Conservation (phyloP, 2,797 vertebrate species). For the Platalea minor region DNA sequence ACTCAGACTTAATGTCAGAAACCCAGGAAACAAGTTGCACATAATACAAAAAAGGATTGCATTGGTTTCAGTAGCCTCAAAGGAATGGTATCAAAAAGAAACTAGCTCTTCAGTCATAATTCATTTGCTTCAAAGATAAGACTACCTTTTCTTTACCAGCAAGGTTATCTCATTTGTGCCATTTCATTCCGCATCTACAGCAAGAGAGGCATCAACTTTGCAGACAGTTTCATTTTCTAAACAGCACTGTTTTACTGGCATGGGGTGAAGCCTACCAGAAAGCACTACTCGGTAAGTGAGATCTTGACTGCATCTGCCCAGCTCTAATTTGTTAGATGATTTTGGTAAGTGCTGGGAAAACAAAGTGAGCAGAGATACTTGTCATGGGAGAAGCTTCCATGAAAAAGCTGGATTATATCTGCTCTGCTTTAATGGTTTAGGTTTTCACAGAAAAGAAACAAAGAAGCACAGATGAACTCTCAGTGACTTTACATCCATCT, state of each 20-base stretch:
- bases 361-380: background rate
- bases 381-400: background rate
- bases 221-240: background rate
- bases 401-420: accelerated
- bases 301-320: background rate
- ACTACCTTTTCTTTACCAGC: background rate
- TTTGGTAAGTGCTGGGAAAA: background rate
- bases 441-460: background rate
- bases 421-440: background rate
- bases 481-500: background rate
- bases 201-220: background rate
- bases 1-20: background rate
- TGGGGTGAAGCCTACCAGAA: background rate
- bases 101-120: background rate
- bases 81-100: background rate
- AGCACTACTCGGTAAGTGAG: background rate
- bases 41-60: background rate
- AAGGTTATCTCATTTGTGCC: background rate
- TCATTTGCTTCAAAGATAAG: background rate
- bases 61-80: background rate
- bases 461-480: background rate
- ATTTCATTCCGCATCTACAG: background rate
- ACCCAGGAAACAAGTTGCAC: background rate
- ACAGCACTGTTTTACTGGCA: background rate
- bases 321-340: background rate